These are phyloP conservation scores for Gastrophysa polygoni DNA, from an alignment of 2,888 invertebrate genomes.

Conservation along the genomic window DNA sequence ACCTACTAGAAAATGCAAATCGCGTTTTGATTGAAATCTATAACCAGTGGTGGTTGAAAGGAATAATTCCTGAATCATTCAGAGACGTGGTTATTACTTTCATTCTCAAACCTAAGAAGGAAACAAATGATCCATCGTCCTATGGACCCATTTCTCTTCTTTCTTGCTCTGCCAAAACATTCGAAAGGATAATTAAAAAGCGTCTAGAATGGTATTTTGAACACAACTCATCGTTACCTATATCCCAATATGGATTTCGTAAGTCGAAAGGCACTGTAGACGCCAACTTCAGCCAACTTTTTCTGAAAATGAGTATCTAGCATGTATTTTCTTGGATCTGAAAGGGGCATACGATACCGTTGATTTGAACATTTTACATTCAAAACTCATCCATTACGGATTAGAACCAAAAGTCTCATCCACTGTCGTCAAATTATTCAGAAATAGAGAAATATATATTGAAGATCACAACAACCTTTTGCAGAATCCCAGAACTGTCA, in stretches of 20 bases:
- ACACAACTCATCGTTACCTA: neutral
- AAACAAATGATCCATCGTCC: slow-evolving; percentile 1
- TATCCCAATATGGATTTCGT: too few relatives aligned
- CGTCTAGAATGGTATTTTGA: neutral
- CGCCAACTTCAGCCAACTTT: neutral
- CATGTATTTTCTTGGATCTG: too few relatives aligned
- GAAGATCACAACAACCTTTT: too few relatives aligned
- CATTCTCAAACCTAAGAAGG: neutral
- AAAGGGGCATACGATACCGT: slow-evolving; percentile 6
- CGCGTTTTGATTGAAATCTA: neutral
- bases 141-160: slow-evolving; percentile 3
- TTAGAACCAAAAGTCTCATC: neutral
- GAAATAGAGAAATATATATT: too few relatives aligned
- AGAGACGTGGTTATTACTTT: slow-evolving; percentile 4
- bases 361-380: neutral
- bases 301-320: neutral
- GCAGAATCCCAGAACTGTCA: too few relatives aligned
- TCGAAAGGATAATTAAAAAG: slow-evolving; percentile 7
- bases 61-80: neutral
- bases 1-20: neutral
- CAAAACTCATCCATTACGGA: neutral
- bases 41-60: neutral
- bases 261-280: too few relatives aligned
- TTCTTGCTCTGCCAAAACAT: neutral
- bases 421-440: neutral